Evolutionary conservation across 23 tunicate genomes (phyloP), one percentile per base, ranked within the genome.

Genomic region (Ciona savignyi): DNA sequence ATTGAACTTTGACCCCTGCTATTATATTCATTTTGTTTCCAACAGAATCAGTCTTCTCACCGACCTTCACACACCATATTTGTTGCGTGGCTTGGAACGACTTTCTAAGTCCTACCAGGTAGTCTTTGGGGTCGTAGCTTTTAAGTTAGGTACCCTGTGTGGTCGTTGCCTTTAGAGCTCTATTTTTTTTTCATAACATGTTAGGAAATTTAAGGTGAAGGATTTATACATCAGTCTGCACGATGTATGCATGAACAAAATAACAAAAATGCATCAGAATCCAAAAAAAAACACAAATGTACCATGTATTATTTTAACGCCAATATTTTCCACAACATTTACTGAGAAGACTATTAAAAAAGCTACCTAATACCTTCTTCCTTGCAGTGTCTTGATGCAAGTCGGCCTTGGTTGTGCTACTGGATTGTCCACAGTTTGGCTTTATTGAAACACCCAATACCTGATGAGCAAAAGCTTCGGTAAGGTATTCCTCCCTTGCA

Each of bases 331-430:
- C 26, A 1, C 25, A 70, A 34, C 11, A 4, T 1, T 51, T 19
- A 19, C 21, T 19, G 3, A 4, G 1, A 1, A 2, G 21, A 30
- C 34, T 24, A n/a, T 33, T 21, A 4, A 4, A 25, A 27, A 15
- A 24, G 24, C 25, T 51, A 6, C 6, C 25, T 74, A 74, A 33
- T 15, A 30, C 11, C 51, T 25, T 49, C 26, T 49, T 23, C 63
- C 70, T 70, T 66, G 1, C 63, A 91, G 97, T 91, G 97, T 62
- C 68, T 91, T 30, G 97, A 91, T 71, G 91, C 97, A 23, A 91
- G 97, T 70, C 65, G 80, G 70, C 97, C 97, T 3, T 91, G 97
- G 97, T 35, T 91, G 2, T 91, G 97, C 75, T 91, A 91, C 62
- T 91, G 97, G 97, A 91, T 91, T 1, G 84, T 91, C 67, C 97